These are phyloP conservation scores for Tethya wilhelma DNA, from an alignment of 37 sponge, comb jelly and placozoan genomes.

Conservation along the genomic window DNA sequence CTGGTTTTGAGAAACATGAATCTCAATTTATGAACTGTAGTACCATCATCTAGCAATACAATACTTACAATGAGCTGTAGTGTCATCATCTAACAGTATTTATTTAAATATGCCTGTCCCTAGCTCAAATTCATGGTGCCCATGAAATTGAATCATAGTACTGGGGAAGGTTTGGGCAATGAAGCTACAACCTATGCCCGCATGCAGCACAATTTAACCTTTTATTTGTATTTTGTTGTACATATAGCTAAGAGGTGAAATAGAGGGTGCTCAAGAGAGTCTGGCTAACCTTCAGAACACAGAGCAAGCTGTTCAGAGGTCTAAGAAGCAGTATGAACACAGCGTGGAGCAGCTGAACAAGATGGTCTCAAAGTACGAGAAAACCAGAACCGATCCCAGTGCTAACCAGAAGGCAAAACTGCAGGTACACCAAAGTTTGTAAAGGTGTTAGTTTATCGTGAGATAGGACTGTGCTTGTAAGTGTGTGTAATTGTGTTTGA, in stretches of 20 bases:
- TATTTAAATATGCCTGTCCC: too few species aligned
- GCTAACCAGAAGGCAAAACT: constrained; percentile 16
- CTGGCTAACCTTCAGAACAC: not conserved
- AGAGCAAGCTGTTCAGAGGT: constrained; percentile 7
- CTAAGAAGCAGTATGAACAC: constrained; percentile 55
- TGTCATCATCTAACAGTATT: too few species aligned
- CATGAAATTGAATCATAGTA: too few species aligned
- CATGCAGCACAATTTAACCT: too few species aligned
- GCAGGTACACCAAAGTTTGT: constrained; percentile 16
- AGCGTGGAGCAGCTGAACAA: constrained; percentile 25
- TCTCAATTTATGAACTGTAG: too few species aligned
- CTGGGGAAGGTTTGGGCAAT: too few species aligned
- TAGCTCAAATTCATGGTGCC: too few species aligned
- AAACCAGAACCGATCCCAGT: constrained; percentile 16
- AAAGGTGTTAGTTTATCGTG: not conserved
- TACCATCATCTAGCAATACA: too few species aligned
- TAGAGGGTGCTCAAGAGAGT: constrained; percentile 45
- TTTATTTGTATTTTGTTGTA: not conserved
- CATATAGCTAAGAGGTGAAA: constrained; percentile 58
- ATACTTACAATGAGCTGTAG: too few species aligned
- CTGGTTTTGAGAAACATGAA: too few species aligned
- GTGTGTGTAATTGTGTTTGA: constrained; percentile 12
- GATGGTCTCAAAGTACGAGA: constrained; percentile 28
- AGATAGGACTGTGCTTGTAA: constrained; percentile 14
- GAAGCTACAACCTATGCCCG: too few species aligned